Conservation (phyloP, 1,140 invertebrate genomes). For the Gryon sp. region DNA sequence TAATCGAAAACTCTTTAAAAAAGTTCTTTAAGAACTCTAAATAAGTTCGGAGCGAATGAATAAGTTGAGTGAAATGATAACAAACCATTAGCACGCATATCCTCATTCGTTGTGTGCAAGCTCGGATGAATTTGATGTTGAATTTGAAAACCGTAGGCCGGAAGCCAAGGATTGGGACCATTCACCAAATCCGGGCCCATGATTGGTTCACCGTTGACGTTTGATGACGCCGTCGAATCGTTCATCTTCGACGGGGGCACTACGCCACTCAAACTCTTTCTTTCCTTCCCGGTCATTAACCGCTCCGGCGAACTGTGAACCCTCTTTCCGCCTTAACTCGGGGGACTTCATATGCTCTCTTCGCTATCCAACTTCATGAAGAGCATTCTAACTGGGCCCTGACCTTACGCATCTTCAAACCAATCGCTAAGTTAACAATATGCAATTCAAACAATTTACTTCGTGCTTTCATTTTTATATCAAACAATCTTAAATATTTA, state of each 20-base stretch:
- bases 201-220: constrained; percentile 43
- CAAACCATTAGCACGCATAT: constrained; percentile 77
- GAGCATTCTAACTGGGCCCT: constrained; percentile 38
- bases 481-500: too few species aligned
- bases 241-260: constrained; percentile 62
- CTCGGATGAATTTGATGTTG: constrained; percentile 73
- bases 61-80: too few species aligned
- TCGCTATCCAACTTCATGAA: constrained; percentile 29
- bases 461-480: too few species aligned
- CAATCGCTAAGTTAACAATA: constrained; percentile 12
- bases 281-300: constrained; percentile 70
- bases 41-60: too few species aligned
- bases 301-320: constrained; percentile 73
- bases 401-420: constrained; percentile 16
- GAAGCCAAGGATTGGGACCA: constrained; percentile 77
- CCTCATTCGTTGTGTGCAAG: constrained; percentile 74
- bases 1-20: too few species aligned
- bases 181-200: constrained; percentile 72
- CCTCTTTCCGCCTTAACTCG: constrained; percentile 69
- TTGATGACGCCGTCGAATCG: constrained; percentile 56
- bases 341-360: constrained; percentile 68
- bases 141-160: constrained; percentile 78
- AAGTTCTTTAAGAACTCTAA: too few species aligned
- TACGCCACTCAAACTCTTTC: constrained; percentile 53
- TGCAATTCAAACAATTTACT: too few species aligned